These are phyloP conservation scores for Ganaspis sp. DNA, from an alignment of 1,140 invertebrate species.

Conservation along the genomic window DNA sequence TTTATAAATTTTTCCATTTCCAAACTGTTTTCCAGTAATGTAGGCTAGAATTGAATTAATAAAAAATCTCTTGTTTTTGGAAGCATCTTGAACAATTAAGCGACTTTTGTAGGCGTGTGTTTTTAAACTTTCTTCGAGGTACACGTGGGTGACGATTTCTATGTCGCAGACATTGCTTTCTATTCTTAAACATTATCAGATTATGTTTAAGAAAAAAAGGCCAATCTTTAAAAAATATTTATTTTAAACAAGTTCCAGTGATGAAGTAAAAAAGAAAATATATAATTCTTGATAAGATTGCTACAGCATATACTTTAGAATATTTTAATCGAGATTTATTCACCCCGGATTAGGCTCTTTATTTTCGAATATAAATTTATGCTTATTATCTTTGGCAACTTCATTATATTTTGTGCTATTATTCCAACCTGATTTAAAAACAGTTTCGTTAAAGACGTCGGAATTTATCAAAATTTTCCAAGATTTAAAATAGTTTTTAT, in stretches of 20 bases:
- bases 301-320: background rate
- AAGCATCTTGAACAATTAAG: background rate
- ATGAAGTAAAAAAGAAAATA: background rate
- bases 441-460: background rate
- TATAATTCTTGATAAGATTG: background rate
- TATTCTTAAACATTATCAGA: background rate
- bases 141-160: slow-evolving; percentile 27
- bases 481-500: background rate
- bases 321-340: background rate
- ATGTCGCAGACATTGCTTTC: background rate
- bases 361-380: background rate
- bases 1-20: no score
- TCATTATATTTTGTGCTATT: background rate
- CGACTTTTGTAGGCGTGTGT: background rate
- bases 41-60: no score
- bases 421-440: background rate
- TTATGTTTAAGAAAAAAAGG: background rate
- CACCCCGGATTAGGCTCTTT: background rate
- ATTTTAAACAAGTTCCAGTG: background rate
- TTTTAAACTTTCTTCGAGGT: background rate
- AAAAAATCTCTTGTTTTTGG: no score
- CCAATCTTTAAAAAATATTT: background rate
- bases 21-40: no score
- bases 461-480: background rate
- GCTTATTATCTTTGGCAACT: background rate